These are phyloP conservation scores for Luehdorfia chinensis DNA, from an alignment of 1,140 invertebrate species.

Conservation along the genomic window DNA sequence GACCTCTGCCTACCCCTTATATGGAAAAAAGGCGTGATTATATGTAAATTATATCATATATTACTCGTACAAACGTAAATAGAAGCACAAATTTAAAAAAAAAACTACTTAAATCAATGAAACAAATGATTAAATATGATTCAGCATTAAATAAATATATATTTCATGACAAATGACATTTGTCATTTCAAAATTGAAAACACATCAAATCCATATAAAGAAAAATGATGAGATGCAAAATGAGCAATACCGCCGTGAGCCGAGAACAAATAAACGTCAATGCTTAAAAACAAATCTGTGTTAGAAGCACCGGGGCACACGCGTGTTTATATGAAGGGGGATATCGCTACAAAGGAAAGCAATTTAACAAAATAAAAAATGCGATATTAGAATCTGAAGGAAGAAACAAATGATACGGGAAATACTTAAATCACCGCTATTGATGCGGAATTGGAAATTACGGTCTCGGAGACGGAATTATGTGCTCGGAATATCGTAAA, in stretches of 20 bases:
- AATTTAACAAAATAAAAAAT: constrained; percentile 74
- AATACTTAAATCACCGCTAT: constrained; percentile 71
- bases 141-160: no score
- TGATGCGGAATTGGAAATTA: constrained; percentile 66
- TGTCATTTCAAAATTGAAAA: constrained; percentile 13
- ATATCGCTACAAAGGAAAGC: constrained; percentile 64
- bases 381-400: constrained; percentile 48
- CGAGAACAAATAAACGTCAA: constrained; percentile 69
- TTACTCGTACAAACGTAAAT: no score
- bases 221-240: constrained; percentile 25
- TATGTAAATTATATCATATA: no score
- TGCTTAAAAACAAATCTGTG: constrained; percentile 71
- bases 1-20: no score
- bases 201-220: constrained; percentile 10
- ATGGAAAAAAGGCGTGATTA: no score
- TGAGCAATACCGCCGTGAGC: constrained; percentile 65
- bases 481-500: constrained; percentile 26
- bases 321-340: constrained; percentile 64
- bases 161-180: no score
- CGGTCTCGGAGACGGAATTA: constrained; percentile 31
- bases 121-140: no score
- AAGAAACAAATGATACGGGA: constrained; percentile 73
- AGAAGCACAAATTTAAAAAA: no score
- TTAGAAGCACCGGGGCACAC: constrained; percentile 42
- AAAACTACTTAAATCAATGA: no score